Base-by-base conservation (phyloP, 2,797 vertebrate genomes). In the Potorous gilbertii region DNA sequence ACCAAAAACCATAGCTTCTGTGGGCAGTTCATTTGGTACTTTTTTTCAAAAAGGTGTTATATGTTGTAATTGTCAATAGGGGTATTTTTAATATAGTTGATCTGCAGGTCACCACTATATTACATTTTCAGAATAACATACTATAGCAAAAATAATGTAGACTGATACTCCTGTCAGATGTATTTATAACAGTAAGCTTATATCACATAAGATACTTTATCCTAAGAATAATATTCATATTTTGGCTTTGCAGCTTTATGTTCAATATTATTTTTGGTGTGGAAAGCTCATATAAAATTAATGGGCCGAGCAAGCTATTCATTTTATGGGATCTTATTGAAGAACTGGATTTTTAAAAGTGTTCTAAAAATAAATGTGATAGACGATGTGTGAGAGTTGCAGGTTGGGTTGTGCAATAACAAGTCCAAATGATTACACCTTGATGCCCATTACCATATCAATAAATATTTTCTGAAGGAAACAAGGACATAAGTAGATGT, bases 111-210 rank as follows among this genome's bases (percentile, higher is more conserved):
- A 95, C 92, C 81, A 90, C 93, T 92, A 11, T 93, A 96, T 96
- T 93, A 95, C 90, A 96, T 93, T 89, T 92, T 95, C n/a, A 94
- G 96, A 97, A 97, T 96, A 97, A 94, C 90, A 94, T 56, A 96
- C 90, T 96, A 92, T 81, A 95, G 93, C 93, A 97, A 96, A 96
- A 97, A 96, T 95, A 96, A 96, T 95, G 56, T 92, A 87, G 92
- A 95, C 91, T 95, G 95, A 96, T 93, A 95, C 56, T 96, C 91
- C 55, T 96, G 97, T 94, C 95, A 95, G 92, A 93, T 2, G 0
- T 95, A 97, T 97, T 97, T 97, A 96, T 96, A 95, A 96, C 93
- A 29, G 81, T 55, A 54, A 94, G 57, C 94, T 97, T 97, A 96
- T 93, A 66, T 96, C 95, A 96, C 89, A 40, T 4, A 50, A 95